Conservation (phyloP, 2,888 invertebrate species). For the Calliphora vomitoria region DNA sequence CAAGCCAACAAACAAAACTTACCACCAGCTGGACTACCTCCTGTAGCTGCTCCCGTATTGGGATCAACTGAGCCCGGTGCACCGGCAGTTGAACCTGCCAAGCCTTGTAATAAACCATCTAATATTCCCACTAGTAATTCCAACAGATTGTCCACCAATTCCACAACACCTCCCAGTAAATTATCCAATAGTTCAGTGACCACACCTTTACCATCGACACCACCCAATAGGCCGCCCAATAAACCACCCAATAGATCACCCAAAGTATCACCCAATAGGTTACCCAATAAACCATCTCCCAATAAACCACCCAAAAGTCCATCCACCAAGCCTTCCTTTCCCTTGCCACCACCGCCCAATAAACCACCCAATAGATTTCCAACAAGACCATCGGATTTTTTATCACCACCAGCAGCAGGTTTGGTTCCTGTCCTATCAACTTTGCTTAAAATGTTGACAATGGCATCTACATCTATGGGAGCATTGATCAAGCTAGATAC, state of each 20-base stretch:
- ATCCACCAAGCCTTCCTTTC: background rate
- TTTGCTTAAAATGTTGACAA: slow-evolving; percentile 54
- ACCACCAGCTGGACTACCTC: background rate
- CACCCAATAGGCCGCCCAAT: slow-evolving; percentile 12
- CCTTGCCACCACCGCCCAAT: background rate
- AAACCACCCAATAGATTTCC: slow-evolving; percentile 1
- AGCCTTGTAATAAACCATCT: background rate
- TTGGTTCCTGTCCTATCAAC: background rate
- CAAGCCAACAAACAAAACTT: background rate
- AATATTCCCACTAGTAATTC: slow-evolving; percentile 23
- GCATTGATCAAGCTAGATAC: slow-evolving; percentile 16
- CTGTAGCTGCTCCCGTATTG: no score
- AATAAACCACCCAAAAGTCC: slow-evolving; percentile 29
- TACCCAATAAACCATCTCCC: background rate
- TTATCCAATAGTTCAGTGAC: background rate
- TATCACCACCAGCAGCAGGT: background rate
- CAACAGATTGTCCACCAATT: slow-evolving; percentile 26
- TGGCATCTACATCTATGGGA: slow-evolving; percentile 38
- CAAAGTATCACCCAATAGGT: no score
- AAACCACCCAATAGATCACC: background rate
- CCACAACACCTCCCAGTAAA: slow-evolving; percentile 27
- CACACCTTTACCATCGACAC: slow-evolving; percentile 14
- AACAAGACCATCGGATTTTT: background rate
- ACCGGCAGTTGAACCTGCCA: background rate
- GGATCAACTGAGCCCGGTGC: no score